Conservation (phyloP, 1,140 invertebrate species). For the Drosophila nigrodunni region DNA sequence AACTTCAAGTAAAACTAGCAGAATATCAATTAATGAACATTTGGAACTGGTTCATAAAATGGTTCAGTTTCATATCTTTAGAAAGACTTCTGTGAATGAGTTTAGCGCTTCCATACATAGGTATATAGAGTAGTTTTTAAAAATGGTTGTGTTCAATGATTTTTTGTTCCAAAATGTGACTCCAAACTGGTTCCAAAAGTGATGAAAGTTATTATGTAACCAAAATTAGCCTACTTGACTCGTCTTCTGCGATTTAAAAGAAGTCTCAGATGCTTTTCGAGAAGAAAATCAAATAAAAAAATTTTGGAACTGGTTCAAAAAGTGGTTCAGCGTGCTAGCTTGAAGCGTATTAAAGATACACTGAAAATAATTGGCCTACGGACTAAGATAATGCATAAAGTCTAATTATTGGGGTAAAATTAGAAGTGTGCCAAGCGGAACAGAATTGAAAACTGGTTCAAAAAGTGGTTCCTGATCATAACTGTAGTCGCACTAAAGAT, state of each 20-base stretch:
- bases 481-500: background rate
- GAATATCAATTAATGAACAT: background rate
- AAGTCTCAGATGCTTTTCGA: too few relatives aligned
- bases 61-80: background rate
- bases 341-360: background rate
- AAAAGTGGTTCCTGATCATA: background rate
- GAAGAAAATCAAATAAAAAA: too few relatives aligned
- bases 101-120: too few relatives aligned
- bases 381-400: too few relatives aligned
- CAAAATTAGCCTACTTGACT: background rate
- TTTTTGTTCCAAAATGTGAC: too few relatives aligned
- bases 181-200: background rate
- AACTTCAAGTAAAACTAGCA: too few relatives aligned
- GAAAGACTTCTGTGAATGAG: background rate
- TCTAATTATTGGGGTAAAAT: too few relatives aligned
- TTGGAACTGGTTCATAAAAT: background rate
- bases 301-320: background rate
- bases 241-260: too few relatives aligned
- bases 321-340: background rate
- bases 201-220: background rate
- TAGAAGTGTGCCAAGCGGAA: too few relatives aligned
- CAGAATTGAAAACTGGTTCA: background rate
- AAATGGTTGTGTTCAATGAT: too few relatives aligned
- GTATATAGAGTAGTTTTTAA: too few relatives aligned
- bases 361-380: too few relatives aligned